These are phyloP conservation scores for Aricia agestis DNA, from an alignment of 1,140 invertebrate species.

Conservation along the genomic window DNA sequence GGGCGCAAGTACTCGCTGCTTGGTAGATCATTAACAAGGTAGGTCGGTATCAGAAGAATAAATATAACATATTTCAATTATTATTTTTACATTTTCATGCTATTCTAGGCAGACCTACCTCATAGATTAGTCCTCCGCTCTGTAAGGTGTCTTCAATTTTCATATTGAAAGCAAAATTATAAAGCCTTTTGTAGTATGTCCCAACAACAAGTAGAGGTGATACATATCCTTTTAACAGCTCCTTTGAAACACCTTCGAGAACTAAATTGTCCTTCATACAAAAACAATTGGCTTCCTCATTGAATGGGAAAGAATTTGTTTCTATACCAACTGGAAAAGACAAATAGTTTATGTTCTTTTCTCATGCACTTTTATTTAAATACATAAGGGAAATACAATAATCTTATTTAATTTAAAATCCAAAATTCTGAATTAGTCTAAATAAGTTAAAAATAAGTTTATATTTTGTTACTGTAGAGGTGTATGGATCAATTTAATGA, in stretches of 20 bases:
- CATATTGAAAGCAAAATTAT: constrained; percentile 60
- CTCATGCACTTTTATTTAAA: too few species aligned
- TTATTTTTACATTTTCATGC: too few species aligned
- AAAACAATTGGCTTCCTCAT: constrained; percentile 52
- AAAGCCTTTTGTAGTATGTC: constrained; percentile 63
- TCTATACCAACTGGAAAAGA: constrained; percentile 67
- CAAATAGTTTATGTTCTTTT: constrained; percentile 6
- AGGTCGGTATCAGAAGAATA: too few species aligned
- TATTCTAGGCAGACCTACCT: constrained; percentile 42
- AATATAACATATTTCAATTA: too few species aligned
- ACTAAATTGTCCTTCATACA: constrained; percentile 55
- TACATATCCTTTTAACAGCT: constrained; percentile 50
- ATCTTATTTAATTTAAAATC: too few species aligned
- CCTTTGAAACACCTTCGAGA: constrained; percentile 63
- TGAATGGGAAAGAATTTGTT: constrained; percentile 65
- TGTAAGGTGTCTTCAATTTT: constrained; percentile 55
- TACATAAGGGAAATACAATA: too few species aligned
- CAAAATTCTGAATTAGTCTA: too few species aligned
- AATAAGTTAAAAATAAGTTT: too few species aligned
- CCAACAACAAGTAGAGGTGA: constrained; percentile 55
- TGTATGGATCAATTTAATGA: too few species aligned
- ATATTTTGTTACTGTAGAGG: too few species aligned
- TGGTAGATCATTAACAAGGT: too few species aligned
- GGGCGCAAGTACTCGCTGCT: too few species aligned
- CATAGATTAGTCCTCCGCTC: constrained; percentile 64